phyloP scores from a whole-genome alignment of 2,888 invertebrate species.

The Anorthoa munda region DNA sequence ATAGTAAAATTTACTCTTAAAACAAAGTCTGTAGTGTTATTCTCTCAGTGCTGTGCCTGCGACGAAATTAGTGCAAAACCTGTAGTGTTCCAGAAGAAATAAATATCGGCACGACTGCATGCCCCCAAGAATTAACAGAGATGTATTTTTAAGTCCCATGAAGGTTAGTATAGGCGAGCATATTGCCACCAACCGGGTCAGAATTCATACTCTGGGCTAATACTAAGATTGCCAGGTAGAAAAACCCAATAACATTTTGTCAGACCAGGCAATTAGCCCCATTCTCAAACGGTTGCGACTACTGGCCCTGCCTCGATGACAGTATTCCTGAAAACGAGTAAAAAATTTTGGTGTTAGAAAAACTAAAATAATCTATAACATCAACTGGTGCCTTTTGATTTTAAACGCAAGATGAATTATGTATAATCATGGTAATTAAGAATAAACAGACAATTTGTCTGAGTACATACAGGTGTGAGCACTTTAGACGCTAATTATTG shows the following conservation, averaged over 20 bases:
- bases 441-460: conserved; percentile 40
- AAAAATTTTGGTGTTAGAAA: neutral
- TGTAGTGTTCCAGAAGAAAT: too few relatives aligned
- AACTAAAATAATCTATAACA: neutral
- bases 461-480: conserved; percentile 32
- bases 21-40: too few relatives aligned
- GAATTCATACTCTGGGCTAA: neutral
- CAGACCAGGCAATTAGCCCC: too few relatives aligned
- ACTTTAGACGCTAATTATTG: conserved; percentile 47
- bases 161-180: too few relatives aligned
- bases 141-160: too few relatives aligned
- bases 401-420: conserved; percentile 1
- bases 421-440: conserved; percentile 31
- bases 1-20: neutral
- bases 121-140: too few relatives aligned
- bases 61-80: too few relatives aligned
- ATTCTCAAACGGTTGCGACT: neutral
- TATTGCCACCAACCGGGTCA: neutral
- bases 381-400: neutral
- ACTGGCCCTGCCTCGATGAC: neutral
- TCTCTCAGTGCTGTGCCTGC: too few relatives aligned
- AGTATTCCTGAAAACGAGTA: neutral
- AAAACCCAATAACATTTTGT: too few relatives aligned
- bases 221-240: too few relatives aligned
- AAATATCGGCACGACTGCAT: too few relatives aligned